A percentile compares a stretch with the other conserved stretches of the same genome.
Conservation (phyloP, 2,888 invertebrate species). For the Drosophila maculinotata region DNA sequence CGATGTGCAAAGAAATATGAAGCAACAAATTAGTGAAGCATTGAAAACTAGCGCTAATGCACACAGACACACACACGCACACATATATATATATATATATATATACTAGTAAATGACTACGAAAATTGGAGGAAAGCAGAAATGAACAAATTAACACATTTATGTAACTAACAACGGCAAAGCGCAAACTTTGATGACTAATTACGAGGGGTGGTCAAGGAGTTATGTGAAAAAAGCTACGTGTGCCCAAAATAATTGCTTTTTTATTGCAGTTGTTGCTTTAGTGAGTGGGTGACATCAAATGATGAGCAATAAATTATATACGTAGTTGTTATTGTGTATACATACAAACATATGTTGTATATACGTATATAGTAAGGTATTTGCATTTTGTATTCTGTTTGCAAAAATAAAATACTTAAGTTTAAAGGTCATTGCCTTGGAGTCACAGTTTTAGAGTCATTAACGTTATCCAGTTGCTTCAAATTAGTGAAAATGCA, state of each 20-base stretch:
- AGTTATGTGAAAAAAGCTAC: constrained; percentile 9
- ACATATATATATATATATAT: constrained; percentile 21
- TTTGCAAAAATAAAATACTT: not conserved
- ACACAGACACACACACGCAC: constrained; percentile 21
- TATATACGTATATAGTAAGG: constrained; percentile 1
- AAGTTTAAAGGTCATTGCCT: not conserved
- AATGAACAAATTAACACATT: constrained; percentile 72
- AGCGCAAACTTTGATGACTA: constrained; percentile 45
- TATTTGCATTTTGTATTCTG: not conserved
- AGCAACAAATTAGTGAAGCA: constrained; percentile 64
- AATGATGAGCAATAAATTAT: constrained; percentile 24
- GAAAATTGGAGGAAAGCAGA: constrained; percentile 55
- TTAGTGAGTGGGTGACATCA: constrained; percentile 21
- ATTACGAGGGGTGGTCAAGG: constrained; percentile 37
- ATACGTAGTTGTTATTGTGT: not conserved
- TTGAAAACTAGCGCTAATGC: constrained; percentile 47
- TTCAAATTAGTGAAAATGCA: not conserved
- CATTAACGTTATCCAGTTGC: not conserved
- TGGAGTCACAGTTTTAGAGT: not conserved
- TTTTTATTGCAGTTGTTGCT: constrained; percentile 11
- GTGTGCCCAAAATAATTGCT: constrained; percentile 11
- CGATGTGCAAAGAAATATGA: constrained; percentile 37
- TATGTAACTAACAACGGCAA: constrained; percentile 61
- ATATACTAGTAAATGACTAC: constrained; percentile 29
- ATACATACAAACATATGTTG: not conserved